Conservation (phyloP, 2,888 invertebrate species). For the Nycteola revayana region DNA sequence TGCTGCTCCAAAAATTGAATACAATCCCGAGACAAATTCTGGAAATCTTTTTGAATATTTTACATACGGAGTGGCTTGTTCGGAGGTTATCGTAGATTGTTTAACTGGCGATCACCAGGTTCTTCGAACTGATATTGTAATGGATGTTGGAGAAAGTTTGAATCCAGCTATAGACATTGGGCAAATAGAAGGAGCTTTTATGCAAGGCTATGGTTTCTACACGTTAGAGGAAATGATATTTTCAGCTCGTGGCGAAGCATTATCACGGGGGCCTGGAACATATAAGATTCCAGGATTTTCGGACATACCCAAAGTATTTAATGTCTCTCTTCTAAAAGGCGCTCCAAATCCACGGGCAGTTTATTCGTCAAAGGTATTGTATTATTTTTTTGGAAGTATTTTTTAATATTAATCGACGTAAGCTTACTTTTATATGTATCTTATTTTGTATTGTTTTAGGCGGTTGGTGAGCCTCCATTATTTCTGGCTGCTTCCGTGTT, state of each 20-base stretch:
- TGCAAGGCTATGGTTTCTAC: constrained; percentile 93
- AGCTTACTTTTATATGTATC: too few species aligned
- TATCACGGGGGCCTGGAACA: constrained; percentile 90
- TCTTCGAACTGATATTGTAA: constrained; percentile 91
- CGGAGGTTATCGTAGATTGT: constrained; percentile 93
- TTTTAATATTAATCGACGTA: too few species aligned
- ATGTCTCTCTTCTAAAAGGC: constrained; percentile 91
- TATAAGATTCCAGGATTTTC: constrained; percentile 94
- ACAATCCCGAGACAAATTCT: constrained; percentile 82
- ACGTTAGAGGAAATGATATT: constrained; percentile 91
- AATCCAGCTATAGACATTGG: constrained; percentile 96
- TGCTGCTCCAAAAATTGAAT: constrained; percentile 85
- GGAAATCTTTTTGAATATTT: constrained; percentile 89
- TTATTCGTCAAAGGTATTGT: constrained; percentile 91
- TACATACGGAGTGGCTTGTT: constrained; percentile 89
- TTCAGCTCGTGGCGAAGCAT: constrained; percentile 86
- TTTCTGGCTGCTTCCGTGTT: constrained; percentile 92
- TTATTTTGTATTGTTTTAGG: constrained; percentile 77
- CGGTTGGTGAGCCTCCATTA: constrained; percentile 96
- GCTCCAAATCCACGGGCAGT: constrained; percentile 91
- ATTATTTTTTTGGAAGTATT: neutral
- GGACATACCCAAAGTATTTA: constrained; percentile 91
- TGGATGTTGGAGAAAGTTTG: constrained; percentile 94
- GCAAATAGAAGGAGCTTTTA: constrained; percentile 94
- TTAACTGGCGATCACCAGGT: constrained; percentile 93